Evolutionary conservation across 2,888 invertebrate species (phyloP).

Genomic region (Trichogramma dendrolimi): DNA sequence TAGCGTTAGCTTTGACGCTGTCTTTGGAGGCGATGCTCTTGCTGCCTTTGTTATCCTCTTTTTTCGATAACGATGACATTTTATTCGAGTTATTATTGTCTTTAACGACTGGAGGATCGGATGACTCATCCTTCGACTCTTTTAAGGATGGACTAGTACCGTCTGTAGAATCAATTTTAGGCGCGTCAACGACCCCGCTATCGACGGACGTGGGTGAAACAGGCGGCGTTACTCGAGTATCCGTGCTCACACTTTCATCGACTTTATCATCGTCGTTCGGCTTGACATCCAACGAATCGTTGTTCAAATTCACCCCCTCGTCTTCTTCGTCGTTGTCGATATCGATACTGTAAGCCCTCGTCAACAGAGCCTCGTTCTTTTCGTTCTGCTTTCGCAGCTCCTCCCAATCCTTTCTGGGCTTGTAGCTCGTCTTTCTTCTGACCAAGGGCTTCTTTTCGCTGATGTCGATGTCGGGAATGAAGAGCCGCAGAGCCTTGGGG

Average conservation of each 20-base stretch:
- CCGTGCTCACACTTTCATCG: neutral
- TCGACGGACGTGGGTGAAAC: conserved; percentile 30
- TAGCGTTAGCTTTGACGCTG: too few species aligned
- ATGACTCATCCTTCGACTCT: neutral
- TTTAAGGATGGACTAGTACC: neutral
- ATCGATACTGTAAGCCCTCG: conserved; percentile 34
- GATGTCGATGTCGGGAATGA: conserved; percentile 53
- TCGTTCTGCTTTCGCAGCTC: conserved; percentile 47
- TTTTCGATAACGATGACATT: too few species aligned
- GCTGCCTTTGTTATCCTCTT: too few species aligned
- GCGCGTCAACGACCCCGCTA: conserved; percentile 36
- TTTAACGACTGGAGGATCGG: too few species aligned
- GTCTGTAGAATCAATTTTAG: conserved; percentile 16
- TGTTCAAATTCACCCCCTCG: conserved; percentile 34
- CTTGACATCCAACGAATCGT: conserved; percentile 31
- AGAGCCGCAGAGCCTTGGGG: conserved; percentile 52
- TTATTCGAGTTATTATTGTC: too few species aligned
- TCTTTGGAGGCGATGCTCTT: too few species aligned
- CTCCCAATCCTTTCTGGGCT: conserved; percentile 50
- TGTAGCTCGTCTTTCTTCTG: conserved; percentile 48
- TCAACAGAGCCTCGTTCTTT: conserved; percentile 45
- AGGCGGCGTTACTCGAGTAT: conserved; percentile 8
- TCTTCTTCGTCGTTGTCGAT: conserved; percentile 42
- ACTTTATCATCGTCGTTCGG: conserved; percentile 30
- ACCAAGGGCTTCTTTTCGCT: conserved; percentile 45